Conservation (phyloP, 2,888 invertebrate genomes). For the Panzeria rudis region DNA sequence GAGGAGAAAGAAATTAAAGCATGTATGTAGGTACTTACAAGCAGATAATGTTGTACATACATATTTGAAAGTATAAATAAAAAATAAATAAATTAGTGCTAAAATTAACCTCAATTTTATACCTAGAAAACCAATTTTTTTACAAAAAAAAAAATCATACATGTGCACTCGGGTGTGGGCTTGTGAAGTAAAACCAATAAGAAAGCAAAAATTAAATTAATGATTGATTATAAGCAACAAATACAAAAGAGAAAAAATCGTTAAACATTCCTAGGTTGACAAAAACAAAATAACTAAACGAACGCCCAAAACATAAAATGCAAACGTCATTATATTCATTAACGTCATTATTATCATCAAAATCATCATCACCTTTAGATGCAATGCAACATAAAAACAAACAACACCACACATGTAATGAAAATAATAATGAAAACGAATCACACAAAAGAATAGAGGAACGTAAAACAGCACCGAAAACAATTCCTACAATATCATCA, state of each 20-base stretch:
- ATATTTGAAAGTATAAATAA: constrained; percentile 1
- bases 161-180: not conserved
- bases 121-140: constrained; percentile 36
- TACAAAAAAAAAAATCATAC: constrained; percentile 21
- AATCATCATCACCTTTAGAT: constrained; percentile 36
- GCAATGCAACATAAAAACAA: constrained; percentile 44
- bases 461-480: constrained; percentile 72
- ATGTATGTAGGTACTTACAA: constrained; percentile 22
- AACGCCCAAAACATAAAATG: constrained; percentile 58
- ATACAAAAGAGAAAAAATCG: constrained; percentile 36
- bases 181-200: constrained; percentile 20
- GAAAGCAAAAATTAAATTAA: constrained; percentile 28
- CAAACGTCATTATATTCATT: constrained; percentile 58
- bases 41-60: constrained; percentile 23
- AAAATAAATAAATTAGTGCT: constrained; percentile 7
- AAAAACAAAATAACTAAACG: constrained; percentile 47
- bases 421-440: constrained; percentile 48
- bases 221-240: constrained; percentile 35
- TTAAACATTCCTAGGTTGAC: constrained; percentile 47
- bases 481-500: constrained; percentile 61
- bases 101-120: constrained; percentile 59
- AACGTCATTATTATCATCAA: constrained; percentile 34
- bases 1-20: constrained; percentile 50
- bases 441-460: constrained; percentile 70
- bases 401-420: constrained; percentile 34